Evolutionary conservation across 2,797 vertebrate species (phyloP).

Genomic region (Cynopterus sphinx): DNA sequence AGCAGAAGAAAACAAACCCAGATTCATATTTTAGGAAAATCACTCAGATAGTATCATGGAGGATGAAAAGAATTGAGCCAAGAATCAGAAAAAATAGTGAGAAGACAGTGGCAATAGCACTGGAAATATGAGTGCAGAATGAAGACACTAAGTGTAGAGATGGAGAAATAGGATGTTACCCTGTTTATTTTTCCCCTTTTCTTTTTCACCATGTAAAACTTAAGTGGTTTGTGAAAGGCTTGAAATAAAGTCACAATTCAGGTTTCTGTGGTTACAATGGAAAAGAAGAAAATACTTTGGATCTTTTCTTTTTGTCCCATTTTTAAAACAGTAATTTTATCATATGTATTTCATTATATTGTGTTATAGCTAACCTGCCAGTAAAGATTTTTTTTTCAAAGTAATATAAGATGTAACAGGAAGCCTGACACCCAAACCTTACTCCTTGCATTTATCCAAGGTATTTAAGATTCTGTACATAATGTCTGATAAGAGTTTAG

Average conservation of each 20-base stretch:
- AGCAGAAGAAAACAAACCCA: background rate
- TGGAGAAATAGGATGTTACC: background rate
- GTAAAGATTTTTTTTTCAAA: slow-evolving; percentile 19
- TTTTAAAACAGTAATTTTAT: slow-evolving; percentile 47
- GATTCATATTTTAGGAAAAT: background rate
- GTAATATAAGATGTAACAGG: background rate
- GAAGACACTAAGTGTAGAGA: background rate
- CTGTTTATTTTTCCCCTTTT: background rate
- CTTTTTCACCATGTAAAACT: background rate
- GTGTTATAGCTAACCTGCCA: background rate
- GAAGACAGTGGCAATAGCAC: background rate
- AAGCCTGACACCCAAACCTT: background rate
- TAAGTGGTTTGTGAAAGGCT: slow-evolving; percentile 1
- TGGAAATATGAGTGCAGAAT: background rate
- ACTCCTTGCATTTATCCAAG: background rate
- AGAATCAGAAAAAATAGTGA: background rate
- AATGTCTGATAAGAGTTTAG: background rate
- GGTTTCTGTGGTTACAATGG: slow-evolving; percentile 49
- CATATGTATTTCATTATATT: slow-evolving; percentile 11
- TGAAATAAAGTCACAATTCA: background rate
- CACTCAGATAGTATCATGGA: background rate
- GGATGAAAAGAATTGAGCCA: background rate
- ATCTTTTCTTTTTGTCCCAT: slow-evolving; percentile 8
- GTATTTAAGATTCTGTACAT: slow-evolving; percentile 10
- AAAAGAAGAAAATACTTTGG: background rate